Conservation (phyloP, 2,797 vertebrate genomes). For the Arrhamphus sclerolepis region DNA sequence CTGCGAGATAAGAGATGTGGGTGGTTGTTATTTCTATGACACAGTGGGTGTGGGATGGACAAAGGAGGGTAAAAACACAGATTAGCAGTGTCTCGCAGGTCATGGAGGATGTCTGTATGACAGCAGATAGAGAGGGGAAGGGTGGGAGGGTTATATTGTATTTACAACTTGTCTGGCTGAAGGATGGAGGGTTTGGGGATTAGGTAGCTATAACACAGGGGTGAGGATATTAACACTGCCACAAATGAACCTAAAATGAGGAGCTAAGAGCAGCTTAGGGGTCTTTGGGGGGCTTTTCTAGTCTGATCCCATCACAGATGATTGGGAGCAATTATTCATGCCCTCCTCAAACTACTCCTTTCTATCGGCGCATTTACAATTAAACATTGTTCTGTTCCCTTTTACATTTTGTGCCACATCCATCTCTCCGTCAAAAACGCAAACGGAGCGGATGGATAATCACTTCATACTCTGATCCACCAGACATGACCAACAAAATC, state of each 20-base stretch:
- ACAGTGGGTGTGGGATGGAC: constrained; percentile 48
- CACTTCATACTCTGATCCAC: constrained; percentile 8
- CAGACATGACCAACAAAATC: constrained; percentile 24
- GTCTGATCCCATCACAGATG: constrained; percentile 66
- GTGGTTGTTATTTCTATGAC: constrained; percentile 40
- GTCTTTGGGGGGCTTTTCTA: constrained; percentile 43
- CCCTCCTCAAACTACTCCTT: constrained; percentile 13
- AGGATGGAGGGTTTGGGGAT: constrained; percentile 27
- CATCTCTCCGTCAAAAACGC: neutral
- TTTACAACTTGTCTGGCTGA: constrained; percentile 30
- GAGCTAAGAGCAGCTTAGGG: constrained; percentile 53
- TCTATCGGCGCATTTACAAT: neutral
- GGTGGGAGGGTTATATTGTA: constrained; percentile 27
- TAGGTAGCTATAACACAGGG: constrained; percentile 30
- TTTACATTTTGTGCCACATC: neutral
- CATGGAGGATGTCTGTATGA: constrained; percentile 59
- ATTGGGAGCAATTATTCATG: constrained; percentile 59
- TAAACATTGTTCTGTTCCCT: neutral
- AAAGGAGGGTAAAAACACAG: constrained; percentile 35
- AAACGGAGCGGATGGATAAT: constrained; percentile 1
- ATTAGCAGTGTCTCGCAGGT: constrained; percentile 53
- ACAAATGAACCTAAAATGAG: constrained; percentile 52
- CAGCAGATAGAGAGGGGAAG: constrained; percentile 44
- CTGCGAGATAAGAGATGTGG: constrained; percentile 27
- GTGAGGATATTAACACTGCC: constrained; percentile 51